A percentile compares a stretch with the other conserved stretches of the same genome.
These are phyloP conservation scores for Gavia stellata DNA, from an alignment of 2,113 vertebrate species.

Conservation along the genomic window DNA sequence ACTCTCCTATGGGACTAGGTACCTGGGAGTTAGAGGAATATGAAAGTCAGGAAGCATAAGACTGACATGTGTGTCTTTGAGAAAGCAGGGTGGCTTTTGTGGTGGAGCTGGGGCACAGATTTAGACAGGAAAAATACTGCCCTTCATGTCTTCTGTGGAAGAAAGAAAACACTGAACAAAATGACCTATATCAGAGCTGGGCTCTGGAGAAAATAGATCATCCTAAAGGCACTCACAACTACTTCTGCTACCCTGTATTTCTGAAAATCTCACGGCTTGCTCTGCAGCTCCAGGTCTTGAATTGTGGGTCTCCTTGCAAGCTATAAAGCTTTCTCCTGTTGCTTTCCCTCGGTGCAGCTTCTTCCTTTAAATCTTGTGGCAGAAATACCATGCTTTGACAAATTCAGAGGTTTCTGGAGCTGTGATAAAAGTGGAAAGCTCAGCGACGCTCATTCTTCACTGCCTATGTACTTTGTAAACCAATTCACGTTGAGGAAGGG, in stretches of 20 bases:
- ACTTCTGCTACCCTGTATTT: neutral
- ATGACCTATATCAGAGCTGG: neutral
- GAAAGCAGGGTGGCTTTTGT: neutral
- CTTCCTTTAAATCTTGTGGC: constrained; percentile 22
- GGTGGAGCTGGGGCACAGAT: neutral
- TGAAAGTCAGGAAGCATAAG: neutral
- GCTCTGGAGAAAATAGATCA: neutral
- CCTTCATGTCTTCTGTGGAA: neutral
- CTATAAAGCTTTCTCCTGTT: neutral
- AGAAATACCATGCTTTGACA: constrained; percentile 16
- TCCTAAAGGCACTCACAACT: neutral
- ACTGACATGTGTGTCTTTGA: neutral
- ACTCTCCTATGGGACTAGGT: neutral
- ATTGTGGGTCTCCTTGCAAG: neutral
- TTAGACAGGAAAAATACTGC: neutral
- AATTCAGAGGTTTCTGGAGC: neutral
- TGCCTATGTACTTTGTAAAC: neutral
- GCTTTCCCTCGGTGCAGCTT: neutral
- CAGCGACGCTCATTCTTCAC: neutral
- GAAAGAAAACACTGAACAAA: neutral
- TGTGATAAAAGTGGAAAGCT: neutral
- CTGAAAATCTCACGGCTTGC: neutral
- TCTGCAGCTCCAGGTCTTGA: neutral
- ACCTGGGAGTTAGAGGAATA: neutral
- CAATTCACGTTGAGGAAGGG: neutral